Base-by-base conservation (phyloP, 2,797 vertebrate genomes). In the Petrocephalus sullivani region DNA sequence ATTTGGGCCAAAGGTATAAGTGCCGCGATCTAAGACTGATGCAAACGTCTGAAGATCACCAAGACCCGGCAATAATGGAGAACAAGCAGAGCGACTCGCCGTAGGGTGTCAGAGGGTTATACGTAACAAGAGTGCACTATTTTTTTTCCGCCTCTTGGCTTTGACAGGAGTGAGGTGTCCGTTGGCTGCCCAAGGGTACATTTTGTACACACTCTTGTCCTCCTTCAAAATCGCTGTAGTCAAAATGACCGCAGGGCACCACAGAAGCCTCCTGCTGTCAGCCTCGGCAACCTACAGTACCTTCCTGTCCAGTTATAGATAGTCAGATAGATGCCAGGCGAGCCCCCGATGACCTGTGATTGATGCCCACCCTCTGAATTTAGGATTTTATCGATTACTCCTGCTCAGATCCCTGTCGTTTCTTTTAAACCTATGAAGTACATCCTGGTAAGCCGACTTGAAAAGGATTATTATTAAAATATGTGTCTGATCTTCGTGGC, bases 371-470 rank as follows among this genome's bases (percentile, higher is more conserved):
- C 56, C 14, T n/a, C 84, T 60, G 84, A 41, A 57, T 33, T 58
- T 86, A 58, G 84, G 53, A 58, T n/a, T 60, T 86, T 86, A 19
- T n/a, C 41, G 33, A 41, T 86, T 33, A 86, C 21, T 86, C 60
- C 56, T 60, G 28, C 84, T 37, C 23, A 85, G 54, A 37, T 58
- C 56, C 2, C 23, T n/a, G 33, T 16, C 33, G 6, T 37, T 58
- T 86, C 84, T 58, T 61, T 88, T 46, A 60, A 51, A 54, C 56
- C 60, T 83, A 19, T 33, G 49, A 54, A 88, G 81, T 64, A 84
- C 37, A 51, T 53, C 9, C 41, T 51, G 56, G 49, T 67, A 16
- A 54, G n/a, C 53, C n/a, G 21, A 85, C 51, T 12, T 88, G 49
- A 49, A 85, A 60, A 85, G 37, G 53, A 87, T 10, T 33, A 54